Conservation (phyloP, 2,113 vertebrate genomes). For the Pangasianodon gigas region DNA sequence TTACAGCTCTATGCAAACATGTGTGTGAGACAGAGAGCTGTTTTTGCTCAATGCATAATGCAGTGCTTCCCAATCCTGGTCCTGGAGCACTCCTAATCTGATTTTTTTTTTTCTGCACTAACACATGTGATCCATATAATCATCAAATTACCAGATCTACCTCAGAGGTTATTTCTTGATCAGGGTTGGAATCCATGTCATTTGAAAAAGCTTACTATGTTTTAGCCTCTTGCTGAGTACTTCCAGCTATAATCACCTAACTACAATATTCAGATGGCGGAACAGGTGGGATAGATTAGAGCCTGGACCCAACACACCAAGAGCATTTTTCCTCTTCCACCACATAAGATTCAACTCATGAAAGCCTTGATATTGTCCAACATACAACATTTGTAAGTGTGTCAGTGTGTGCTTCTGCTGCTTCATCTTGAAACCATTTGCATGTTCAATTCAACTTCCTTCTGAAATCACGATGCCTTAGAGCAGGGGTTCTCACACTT, state of each 20-base stretch:
- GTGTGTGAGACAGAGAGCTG: neutral
- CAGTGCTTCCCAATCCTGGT: no score
- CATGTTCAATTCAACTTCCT: neutral
- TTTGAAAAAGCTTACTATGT: neutral
- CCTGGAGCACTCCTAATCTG: neutral
- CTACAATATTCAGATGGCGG: neutral
- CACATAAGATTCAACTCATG: neutral
- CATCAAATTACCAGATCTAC: neutral
- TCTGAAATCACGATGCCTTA: neutral
- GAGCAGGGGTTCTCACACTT: neutral
- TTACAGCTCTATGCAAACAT: neutral
- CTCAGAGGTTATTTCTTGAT: slow-evolving; percentile 15
- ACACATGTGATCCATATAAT: neutral
- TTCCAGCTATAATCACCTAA: slow-evolving; percentile 15
- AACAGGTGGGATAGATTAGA: neutral
- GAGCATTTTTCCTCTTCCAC: neutral
- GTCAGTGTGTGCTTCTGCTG: neutral
- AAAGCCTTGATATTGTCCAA: slow-evolving; percentile 11
- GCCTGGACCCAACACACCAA: neutral
- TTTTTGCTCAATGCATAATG: neutral
- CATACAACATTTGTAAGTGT: neutral
- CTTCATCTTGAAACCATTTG: slow-evolving; percentile 13
- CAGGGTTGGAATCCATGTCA: neutral
- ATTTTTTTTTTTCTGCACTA: neutral
- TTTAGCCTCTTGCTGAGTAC: neutral